phyloP scores from a whole-genome alignment of 2,113 vertebrate genomes.

The Oreamnos americanus region DNA sequence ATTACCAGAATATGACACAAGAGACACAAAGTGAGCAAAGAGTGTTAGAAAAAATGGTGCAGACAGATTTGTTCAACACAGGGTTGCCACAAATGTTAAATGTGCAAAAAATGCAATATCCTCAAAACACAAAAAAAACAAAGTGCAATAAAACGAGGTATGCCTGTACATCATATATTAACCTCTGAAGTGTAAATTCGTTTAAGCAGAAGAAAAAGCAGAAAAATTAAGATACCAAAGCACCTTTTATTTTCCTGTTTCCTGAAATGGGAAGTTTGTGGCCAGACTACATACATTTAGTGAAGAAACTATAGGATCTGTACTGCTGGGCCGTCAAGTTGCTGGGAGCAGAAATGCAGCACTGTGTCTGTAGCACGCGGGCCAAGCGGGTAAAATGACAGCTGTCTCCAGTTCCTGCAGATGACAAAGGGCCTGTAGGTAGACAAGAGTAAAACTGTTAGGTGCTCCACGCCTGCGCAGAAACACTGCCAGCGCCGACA shows the following conservation, averaged over 20 bases:
- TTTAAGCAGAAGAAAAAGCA: background rate
- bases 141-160: background rate
- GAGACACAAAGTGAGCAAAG: background rate
- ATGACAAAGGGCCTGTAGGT: background rate
- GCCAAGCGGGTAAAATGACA: background rate
- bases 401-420: background rate
- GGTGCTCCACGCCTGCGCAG: background rate
- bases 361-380: background rate
- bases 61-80: background rate
- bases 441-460: conserved; percentile 22
- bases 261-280: background rate
- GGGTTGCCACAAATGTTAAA: background rate
- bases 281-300: conserved; percentile 52
- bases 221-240: background rate
- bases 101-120: background rate
- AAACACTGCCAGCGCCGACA: background rate
- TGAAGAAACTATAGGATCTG: conserved; percentile 73
- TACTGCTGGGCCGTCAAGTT: background rate
- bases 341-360: conserved; percentile 16
- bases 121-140: background rate
- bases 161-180: background rate
- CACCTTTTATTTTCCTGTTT: background rate
- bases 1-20: background rate
- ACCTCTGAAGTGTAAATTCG: background rate
- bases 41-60: background rate